A percentile compares a stretch with the other conserved stretches of the same genome.
Evolutionary conservation across 2,888 invertebrate species (phyloP).

Genomic region (Limnephilus rhombicus): DNA sequence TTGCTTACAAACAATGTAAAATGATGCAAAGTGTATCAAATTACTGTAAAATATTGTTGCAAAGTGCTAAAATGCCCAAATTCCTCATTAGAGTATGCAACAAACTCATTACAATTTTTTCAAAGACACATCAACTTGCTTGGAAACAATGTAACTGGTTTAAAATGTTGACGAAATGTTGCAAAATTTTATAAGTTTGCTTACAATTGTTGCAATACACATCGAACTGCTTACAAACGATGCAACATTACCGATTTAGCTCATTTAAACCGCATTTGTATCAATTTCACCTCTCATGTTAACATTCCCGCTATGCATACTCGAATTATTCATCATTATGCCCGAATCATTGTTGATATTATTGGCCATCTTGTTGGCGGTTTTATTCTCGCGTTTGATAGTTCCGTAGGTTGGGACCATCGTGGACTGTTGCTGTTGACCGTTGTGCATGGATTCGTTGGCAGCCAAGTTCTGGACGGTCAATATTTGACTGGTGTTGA

Average conservation of each 20-base stretch:
- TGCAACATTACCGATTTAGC: not conserved
- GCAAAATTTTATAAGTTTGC: no score
- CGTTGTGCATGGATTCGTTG: slow-evolving; percentile 67
- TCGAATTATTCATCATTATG: slow-evolving; percentile 64
- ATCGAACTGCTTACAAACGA: not conserved
- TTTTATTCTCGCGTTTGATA: slow-evolving; percentile 76
- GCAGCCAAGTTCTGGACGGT: slow-evolving; percentile 79
- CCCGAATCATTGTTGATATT: slow-evolving; percentile 61
- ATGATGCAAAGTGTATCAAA: not conserved
- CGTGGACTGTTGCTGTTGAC: slow-evolving; percentile 70
- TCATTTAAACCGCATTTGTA: slow-evolving; percentile 65
- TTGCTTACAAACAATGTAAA: no score
- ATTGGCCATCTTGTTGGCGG: slow-evolving; percentile 73
- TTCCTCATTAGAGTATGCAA: not conserved
- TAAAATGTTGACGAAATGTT: not conserved
- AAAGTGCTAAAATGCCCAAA: no score
- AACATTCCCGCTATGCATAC: slow-evolving; percentile 47
- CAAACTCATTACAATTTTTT: not conserved
- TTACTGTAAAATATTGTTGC: no score
- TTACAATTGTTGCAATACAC: not conserved
- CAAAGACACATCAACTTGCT: not conserved
- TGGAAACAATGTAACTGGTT: not conserved
- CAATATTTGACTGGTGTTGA: slow-evolving; percentile 76
- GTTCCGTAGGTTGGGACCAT: slow-evolving; percentile 78
- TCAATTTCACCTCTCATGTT: slow-evolving; percentile 65